phyloP scores from a whole-genome alignment of 2,888 invertebrate genomes.

The Dorcus hopei region DNA sequence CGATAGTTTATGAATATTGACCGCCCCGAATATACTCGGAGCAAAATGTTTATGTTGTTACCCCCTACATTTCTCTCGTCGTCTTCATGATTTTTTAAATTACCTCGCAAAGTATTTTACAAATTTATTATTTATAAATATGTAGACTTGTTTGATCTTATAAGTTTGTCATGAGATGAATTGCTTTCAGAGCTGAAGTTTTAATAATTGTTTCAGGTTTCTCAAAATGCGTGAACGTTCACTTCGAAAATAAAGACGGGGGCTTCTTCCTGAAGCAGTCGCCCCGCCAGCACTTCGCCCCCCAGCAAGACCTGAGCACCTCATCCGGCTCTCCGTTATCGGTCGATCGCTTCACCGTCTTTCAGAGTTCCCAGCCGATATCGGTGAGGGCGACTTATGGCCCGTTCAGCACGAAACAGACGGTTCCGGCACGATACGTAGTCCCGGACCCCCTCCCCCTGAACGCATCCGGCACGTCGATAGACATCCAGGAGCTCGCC shows the following conservation, averaged over 20 bases:
- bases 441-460: slow-evolving; percentile 73
- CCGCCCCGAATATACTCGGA: no score
- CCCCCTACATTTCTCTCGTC: no score
- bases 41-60: no score
- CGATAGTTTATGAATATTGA: no score
- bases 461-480: slow-evolving; percentile 45
- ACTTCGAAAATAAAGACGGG: slow-evolving; percentile 88
- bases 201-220: slow-evolving; percentile 57
- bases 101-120: no score
- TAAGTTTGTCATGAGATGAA: no score
- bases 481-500: slow-evolving; percentile 61
- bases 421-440: slow-evolving; percentile 84
- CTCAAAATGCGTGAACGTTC: slow-evolving; percentile 76
- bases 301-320: slow-evolving; percentile 47
- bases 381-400: slow-evolving; percentile 91
- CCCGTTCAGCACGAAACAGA: slow-evolving; percentile 92
- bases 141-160: neutral
- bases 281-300: slow-evolving; percentile 65
- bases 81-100: no score
- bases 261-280: slow-evolving; percentile 87
- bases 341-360: slow-evolving; percentile 85
- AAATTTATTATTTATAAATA: no score
- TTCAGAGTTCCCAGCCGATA: slow-evolving; percentile 86
- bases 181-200: no score
- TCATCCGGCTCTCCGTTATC: slow-evolving; percentile 67